These are phyloP conservation scores for Homarus gammarus DNA, from an alignment of 2,888 invertebrate species.

Conservation along the genomic window DNA sequence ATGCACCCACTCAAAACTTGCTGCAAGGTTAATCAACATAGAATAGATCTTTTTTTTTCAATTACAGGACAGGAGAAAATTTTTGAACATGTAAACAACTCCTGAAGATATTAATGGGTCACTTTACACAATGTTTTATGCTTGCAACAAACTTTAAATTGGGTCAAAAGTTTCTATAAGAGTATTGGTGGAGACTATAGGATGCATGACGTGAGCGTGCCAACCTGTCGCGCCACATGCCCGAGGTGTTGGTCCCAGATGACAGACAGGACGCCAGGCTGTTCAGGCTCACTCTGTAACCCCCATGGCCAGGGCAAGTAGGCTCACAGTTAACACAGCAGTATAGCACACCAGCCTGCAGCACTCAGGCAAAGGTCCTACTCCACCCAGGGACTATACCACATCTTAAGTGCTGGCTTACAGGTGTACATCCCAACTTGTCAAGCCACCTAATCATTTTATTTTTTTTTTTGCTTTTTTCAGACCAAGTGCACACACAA, in stretches of 20 bases:
- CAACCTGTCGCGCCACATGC: conserved; percentile 78
- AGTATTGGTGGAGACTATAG: conserved; percentile 27
- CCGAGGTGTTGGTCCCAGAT: conserved; percentile 76
- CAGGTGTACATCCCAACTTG: conserved; percentile 38
- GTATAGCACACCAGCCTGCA: conserved; percentile 41
- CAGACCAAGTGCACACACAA: conserved; percentile 46
- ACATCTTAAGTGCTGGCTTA: conserved; percentile 34
- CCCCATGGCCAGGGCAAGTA: conserved; percentile 59
- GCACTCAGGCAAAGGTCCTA: conserved; percentile 24
- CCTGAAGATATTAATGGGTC: background rate
- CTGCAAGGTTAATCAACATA: background rate
- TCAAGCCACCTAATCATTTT: conserved; percentile 18
- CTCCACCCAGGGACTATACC: conserved; percentile 28
- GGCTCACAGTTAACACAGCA: conserved; percentile 53
- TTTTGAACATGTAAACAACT: background rate
- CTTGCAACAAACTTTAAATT: conserved; percentile 17
- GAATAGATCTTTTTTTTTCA: background rate
- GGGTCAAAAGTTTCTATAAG: background rate
- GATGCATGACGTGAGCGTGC: conserved; percentile 66
- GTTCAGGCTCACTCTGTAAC: conserved; percentile 76
- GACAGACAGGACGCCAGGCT: conserved; percentile 77
- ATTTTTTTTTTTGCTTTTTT: no score
- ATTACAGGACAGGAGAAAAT: background rate
- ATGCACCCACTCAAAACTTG: conserved; percentile 4
- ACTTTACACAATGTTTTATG: background rate